A percentile compares a stretch with the other conserved stretches of the same genome.
Evolutionary conservation across 2,797 vertebrate species (phyloP).

Genomic region (Hylomyscus alleni): DNA sequence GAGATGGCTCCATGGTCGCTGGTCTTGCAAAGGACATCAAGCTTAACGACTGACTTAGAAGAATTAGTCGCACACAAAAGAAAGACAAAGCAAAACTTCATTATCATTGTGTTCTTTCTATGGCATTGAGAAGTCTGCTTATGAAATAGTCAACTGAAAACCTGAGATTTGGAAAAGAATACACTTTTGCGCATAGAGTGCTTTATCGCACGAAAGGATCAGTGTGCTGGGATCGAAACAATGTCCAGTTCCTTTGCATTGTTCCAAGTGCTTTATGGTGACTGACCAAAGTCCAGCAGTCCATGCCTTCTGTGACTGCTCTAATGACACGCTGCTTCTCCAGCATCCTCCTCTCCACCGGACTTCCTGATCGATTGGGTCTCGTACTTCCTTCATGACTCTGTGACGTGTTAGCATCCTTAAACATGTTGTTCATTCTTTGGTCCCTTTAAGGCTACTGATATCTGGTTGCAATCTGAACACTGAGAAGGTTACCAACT

Average conservation of each 20-base stretch:
- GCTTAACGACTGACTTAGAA: neutral
- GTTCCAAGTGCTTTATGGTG: neutral
- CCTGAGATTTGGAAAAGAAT: neutral
- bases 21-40: neutral
- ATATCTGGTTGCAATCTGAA: conserved; percentile 45
- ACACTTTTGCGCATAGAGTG: neutral
- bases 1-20: neutral
- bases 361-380: neutral
- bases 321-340: neutral
- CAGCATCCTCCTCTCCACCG: neutral
- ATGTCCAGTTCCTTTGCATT: neutral
- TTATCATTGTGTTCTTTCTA: neutral
- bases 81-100: neutral
- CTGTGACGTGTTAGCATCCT: neutral
- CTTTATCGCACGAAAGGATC: neutral
- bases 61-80: conserved; percentile 5
- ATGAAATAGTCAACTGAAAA: neutral
- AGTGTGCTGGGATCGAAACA: neutral
- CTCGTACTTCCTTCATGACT: conserved; percentile 7
- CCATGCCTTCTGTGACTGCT: neutral
- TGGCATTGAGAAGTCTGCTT: neutral
- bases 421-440: neutral
- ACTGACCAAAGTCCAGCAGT: neutral
- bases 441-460: conserved; percentile 53
- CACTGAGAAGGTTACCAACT: conserved; percentile 38